Base-by-base conservation (phyloP, 2,113 vertebrate species). In the Sylvietta virens region DNA sequence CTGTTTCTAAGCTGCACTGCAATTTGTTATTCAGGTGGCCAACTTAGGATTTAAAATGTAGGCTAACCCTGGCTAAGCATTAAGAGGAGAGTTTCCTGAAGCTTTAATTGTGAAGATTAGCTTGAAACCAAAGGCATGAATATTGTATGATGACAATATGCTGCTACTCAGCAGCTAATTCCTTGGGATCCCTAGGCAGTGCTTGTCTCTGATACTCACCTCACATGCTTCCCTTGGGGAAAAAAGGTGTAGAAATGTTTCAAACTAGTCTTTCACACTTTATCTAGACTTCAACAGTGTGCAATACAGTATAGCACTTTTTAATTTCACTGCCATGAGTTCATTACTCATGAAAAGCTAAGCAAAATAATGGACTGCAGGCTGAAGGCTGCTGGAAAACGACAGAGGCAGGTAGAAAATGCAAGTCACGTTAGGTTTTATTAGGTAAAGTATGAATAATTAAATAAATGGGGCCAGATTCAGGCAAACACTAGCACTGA, bases 101-200 rank as follows among this genome's bases (percentile, higher is more conserved):
- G 92, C 74, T 80, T 90, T 95, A 90, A 77, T 66, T 89, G 54
- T 40, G 70, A 48, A 80, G 78, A 89, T 92, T 71, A 83, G 47
- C 67, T 88, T 85, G 64, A 92, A 94, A 86, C 18, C 3, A 1
- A 90, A 86, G 50, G 70, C 71, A 88, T 62, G 58, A 94, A 87
- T 90, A 86, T 31, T 54, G 42, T 40, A 54, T 21, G 45, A 89
- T 84, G 62, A 85, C 35, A 77, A 93, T 47, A 56, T 72, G 74
- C 44, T 50, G 42, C 74, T 80, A 53, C 39, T 94, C 73, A 84
- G 51, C n/a, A 93, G 69, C 48, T 77, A 81, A 70, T 66, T 82
- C 51, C 66, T 45, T 73, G 44, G 21, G 30, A 56, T 94, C 58
- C 50, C 51, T 13, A 67, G 72, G 74, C 66, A 77, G 27, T 42